These are phyloP conservation scores for Sinelater perroti DNA, from an alignment of 2,888 invertebrate species.

Conservation along the genomic window DNA sequence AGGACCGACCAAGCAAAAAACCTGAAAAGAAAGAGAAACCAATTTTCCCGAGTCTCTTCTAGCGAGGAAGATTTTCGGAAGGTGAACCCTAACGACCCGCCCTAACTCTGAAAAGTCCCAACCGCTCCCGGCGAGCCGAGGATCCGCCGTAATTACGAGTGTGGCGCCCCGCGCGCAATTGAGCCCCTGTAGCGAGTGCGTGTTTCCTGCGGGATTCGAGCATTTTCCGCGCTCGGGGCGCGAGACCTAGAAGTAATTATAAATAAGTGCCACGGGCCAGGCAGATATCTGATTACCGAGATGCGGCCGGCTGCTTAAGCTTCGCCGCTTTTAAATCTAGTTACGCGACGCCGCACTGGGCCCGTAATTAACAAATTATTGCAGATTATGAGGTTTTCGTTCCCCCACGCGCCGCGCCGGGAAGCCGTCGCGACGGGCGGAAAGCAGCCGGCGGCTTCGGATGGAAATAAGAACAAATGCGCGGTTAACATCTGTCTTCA, in stretches of 20 bases:
- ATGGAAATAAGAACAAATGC: too few relatives aligned
- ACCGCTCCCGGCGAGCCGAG: too few relatives aligned
- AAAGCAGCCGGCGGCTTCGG: too few relatives aligned
- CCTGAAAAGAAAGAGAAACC: too few relatives aligned
- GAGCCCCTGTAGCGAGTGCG: slow-evolving; percentile 32
- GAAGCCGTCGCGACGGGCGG: too few relatives aligned
- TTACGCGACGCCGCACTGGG: slow-evolving; percentile 58
- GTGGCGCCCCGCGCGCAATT: slow-evolving; percentile 21
- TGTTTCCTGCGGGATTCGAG: slow-evolving; percentile 34
- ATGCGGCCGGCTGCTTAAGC: slow-evolving; percentile 55
- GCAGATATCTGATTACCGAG: slow-evolving; percentile 59
- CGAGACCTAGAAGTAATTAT: slow-evolving; percentile 58
- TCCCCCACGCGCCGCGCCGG: slow-evolving; percentile 33
- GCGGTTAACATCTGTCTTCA: too few relatives aligned
- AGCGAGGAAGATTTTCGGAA: too few relatives aligned
- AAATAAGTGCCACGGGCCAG: slow-evolving; percentile 59
- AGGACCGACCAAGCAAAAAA: too few relatives aligned
- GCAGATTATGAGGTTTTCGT: slow-evolving; percentile 44
- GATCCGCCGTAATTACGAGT: slow-evolving; percentile 24
- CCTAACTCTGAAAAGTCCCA: too few relatives aligned
- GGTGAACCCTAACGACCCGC: too few relatives aligned
- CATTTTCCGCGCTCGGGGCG: slow-evolving; percentile 38
- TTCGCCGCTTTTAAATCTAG: slow-evolving; percentile 60
- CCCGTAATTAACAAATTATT: slow-evolving; percentile 62
- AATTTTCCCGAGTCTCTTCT: too few relatives aligned